These are phyloP conservation scores for Sebastes matsubarae DNA, from an alignment of 2,797 vertebrate species.

Conservation along the genomic window DNA sequence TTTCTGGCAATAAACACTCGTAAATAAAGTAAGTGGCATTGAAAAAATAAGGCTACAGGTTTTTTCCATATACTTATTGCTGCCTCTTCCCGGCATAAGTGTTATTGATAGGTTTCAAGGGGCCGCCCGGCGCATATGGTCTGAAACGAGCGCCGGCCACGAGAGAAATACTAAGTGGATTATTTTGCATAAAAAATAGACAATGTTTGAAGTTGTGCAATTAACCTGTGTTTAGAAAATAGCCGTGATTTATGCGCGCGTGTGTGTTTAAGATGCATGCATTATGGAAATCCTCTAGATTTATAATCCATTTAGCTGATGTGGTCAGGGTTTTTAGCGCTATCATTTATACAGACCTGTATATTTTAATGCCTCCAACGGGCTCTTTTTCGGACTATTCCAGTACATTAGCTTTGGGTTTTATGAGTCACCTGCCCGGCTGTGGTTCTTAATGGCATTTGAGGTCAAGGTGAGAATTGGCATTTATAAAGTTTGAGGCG, in stretches of 20 bases:
- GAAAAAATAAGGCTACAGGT: conserved; percentile 89
- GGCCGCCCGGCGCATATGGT: conserved; percentile 83
- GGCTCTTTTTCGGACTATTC: conserved; percentile 87
- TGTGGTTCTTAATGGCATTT: conserved; percentile 77
- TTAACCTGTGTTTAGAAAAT: conserved; percentile 99
- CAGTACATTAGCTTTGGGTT: conserved; percentile 90
- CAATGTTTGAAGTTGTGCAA: conserved; percentile 93
- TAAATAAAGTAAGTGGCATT: conserved; percentile 89
- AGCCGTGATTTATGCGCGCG: conserved; percentile 92
- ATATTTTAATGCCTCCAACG: conserved; percentile 92
- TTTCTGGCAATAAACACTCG: conserved; percentile 99
- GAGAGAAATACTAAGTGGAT: conserved; percentile 97
- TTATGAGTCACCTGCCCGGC: conserved; percentile 88
- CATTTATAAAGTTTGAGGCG: conserved; percentile 87
- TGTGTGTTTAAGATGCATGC: conserved; percentile 96
- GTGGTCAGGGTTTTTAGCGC: conserved; percentile 95
- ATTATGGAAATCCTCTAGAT: conserved; percentile 99
- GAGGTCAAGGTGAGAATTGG: conserved; percentile 89
- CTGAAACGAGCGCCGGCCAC: conserved; percentile 80
- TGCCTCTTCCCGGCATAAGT: conserved; percentile 83
- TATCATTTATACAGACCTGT: conserved; percentile 97
- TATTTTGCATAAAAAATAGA: conserved; percentile 99
- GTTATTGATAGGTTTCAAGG: conserved; percentile 95
- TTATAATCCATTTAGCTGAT: conserved; percentile 99
- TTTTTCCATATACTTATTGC: conserved; percentile 90